phyloP scores from a whole-genome alignment of 1,140 invertebrate species.

The Ceratina calcarata region DNA sequence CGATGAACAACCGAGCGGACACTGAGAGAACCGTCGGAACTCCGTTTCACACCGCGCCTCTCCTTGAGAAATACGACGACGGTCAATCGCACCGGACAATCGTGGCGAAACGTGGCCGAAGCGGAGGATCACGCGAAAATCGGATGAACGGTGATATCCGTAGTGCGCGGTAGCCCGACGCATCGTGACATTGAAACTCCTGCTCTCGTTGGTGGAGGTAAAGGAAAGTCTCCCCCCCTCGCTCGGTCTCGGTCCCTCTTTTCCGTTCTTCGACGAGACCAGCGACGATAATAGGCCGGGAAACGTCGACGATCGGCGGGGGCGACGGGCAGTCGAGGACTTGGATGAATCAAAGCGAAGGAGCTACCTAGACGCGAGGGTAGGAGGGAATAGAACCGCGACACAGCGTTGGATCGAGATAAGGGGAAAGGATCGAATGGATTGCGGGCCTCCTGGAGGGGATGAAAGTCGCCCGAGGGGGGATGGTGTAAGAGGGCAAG shows the following conservation, averaged over 20 bases:
- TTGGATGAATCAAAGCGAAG: constrained; percentile 55
- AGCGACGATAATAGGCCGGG: constrained; percentile 47
- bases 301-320: constrained; percentile 32
- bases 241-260: constrained; percentile 13
- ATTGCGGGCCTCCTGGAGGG: constrained; percentile 16
- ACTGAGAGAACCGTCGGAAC: no score
- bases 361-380: constrained; percentile 25
- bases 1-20: no score
- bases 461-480: constrained; percentile 1
- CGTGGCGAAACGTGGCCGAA: not conserved
- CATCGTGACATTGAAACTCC: constrained; percentile 58
- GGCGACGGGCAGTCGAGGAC: constrained; percentile 8
- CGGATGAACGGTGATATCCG: not conserved
- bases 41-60: no score
- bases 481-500: constrained; percentile 34
- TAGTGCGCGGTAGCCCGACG: constrained; percentile 25
- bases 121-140: not conserved
- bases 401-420: constrained; percentile 45
- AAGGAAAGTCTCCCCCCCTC: constrained; percentile 73
- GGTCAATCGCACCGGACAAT: no score
- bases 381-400: constrained; percentile 21
- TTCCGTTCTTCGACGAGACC: constrained; percentile 28
- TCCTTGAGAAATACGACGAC: no score
- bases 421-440: constrained; percentile 44
- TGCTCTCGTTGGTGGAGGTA: constrained; percentile 43